Evolutionary conservation across 2,888 invertebrate genomes (phyloP).

Genomic region (Drosophila parthenogenetica): DNA sequence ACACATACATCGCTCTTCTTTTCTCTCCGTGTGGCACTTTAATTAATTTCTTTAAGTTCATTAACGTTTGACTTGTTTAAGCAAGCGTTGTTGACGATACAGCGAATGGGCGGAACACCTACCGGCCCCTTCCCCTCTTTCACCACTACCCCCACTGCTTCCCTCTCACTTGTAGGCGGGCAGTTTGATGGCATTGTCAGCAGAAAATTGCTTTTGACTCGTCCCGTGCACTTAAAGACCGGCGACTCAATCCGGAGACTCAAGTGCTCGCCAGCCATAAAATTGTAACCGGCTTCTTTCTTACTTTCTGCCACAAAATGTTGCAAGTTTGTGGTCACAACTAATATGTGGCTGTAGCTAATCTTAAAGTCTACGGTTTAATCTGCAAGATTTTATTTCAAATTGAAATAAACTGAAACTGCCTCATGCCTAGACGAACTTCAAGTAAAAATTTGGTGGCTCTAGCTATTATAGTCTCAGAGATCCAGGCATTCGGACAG

Average conservation of each 20-base stretch:
- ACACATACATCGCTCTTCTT: conserved; percentile 25
- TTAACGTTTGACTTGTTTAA: conserved; percentile 79
- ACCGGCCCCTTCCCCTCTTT: not conserved
- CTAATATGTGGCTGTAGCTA: conserved; percentile 1
- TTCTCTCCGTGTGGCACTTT: conserved; percentile 61
- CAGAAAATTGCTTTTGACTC: conserved; percentile 49
- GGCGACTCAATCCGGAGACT: conserved; percentile 5
- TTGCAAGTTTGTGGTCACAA: conserved; percentile 17
- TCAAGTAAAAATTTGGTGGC: too few species aligned
- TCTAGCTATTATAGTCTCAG: too few species aligned
- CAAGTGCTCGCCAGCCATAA: conserved; percentile 4
- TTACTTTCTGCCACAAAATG: conserved; percentile 6
- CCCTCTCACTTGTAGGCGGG: not conserved
- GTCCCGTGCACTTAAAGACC: conserved; percentile 23
- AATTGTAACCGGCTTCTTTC: conserved; percentile 2
- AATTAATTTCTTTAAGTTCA: conserved; percentile 81
- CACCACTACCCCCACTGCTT: not conserved
- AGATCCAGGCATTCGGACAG: too few species aligned
- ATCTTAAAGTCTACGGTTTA: not conserved
- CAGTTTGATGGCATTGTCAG: conserved; percentile 56
- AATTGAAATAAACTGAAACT: too few species aligned
- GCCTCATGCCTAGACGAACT: too few species aligned
- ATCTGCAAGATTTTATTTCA: too few species aligned
- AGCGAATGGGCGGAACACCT: conserved; percentile 61
- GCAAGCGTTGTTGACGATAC: conserved; percentile 54